Evolutionary conservation across 2,888 invertebrate species (phyloP).

Genomic region (Lissonota sp.): DNA sequence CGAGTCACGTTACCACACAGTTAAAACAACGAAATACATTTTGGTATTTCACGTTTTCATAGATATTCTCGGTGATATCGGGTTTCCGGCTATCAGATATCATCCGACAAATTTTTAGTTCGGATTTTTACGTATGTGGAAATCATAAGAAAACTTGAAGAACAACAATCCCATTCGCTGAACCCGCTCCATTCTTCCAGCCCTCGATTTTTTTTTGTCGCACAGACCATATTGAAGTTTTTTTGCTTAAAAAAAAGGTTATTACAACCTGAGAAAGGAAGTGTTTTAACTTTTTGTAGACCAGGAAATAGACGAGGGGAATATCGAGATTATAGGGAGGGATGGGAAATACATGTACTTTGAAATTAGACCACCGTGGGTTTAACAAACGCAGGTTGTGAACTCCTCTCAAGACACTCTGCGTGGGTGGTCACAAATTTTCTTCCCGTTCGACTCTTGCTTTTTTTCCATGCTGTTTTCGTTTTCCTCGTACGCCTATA

Average conservation of each 20-base stretch:
- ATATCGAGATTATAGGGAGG: constrained; percentile 31
- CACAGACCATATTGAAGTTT: neutral
- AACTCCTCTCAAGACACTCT: constrained; percentile 43
- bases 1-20: neutral
- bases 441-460: constrained; percentile 62
- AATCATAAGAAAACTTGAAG: too few relatives aligned
- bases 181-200: too few relatives aligned
- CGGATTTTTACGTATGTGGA: neutral
- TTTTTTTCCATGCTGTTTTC: constrained; percentile 27
- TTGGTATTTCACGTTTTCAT: neutral
- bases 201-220: too few relatives aligned
- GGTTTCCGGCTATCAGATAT: constrained; percentile 56
- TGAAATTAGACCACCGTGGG: constrained; percentile 70
- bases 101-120: constrained; percentile 29
- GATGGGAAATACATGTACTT: constrained; percentile 56
- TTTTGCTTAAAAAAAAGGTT: neutral
- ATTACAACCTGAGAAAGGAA: constrained; percentile 32
- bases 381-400: constrained; percentile 38
- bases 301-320: constrained; percentile 17
- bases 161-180: too few relatives aligned
- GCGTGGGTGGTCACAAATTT: constrained; percentile 73
- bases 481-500: constrained; percentile 1
- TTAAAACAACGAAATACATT: too few relatives aligned
- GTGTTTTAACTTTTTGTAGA: constrained; percentile 6
- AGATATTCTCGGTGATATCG: constrained; percentile 39